phyloP scores from a whole-genome alignment of 2,113 vertebrate species.

The Erythrolamprus reginae region DNA sequence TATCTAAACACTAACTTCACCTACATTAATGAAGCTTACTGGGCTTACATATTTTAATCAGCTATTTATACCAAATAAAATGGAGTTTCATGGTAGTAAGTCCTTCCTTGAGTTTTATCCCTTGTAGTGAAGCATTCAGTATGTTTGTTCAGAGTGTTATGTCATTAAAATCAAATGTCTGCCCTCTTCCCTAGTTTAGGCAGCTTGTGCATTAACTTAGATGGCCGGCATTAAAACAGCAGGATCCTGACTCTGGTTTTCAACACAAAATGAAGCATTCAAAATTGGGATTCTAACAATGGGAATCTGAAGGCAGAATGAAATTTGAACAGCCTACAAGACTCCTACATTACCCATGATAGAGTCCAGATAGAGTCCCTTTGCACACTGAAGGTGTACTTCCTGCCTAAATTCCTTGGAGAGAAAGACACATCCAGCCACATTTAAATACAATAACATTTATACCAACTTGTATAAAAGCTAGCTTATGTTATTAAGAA shows the following conservation, averaged over 20 bases:
- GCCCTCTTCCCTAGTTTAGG: background rate
- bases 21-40: background rate
- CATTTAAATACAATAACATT: background rate
- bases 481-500: background rate
- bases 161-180: too few species aligned
- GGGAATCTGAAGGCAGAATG: background rate
- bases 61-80: background rate
- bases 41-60: too few species aligned
- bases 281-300: background rate
- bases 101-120: background rate
- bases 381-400: background rate
- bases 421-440: background rate
- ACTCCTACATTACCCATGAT: background rate
- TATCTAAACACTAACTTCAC: background rate
- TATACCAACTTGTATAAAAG: background rate
- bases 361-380: background rate
- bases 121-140: background rate
- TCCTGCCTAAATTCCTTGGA: background rate
- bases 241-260: background rate
- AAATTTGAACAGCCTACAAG: background rate
- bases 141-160: background rate
- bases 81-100: background rate
- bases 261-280: background rate
- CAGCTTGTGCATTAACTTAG: background rate
- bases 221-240: background rate